These are phyloP conservation scores for Caenorhabditis angaria DNA, from an alignment of 2,888 invertebrate species.

Conservation along the genomic window DNA sequence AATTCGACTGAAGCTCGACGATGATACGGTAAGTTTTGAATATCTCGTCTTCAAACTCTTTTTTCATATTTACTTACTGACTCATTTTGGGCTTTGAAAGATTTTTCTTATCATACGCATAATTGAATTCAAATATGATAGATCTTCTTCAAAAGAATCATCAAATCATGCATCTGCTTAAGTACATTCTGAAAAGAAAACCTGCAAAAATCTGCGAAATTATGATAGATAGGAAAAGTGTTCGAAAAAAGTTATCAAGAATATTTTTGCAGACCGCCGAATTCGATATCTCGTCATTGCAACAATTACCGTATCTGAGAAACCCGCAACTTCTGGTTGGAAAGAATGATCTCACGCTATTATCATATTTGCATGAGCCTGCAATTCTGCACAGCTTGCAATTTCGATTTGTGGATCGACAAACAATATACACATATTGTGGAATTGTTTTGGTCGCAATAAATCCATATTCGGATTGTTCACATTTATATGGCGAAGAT, in stretches of 20 bases:
- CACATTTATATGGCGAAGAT: constrained; percentile 85
- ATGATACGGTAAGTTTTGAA: constrained; percentile 50
- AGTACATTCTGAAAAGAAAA: too few species aligned
- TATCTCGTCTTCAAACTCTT: neutral
- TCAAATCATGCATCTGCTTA: too few species aligned
- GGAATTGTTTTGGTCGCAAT: constrained; percentile 96
- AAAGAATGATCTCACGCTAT: constrained; percentile 93
- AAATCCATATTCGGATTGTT: constrained; percentile 87
- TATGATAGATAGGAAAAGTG: too few species aligned
- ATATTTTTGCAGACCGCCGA: constrained; percentile 48
- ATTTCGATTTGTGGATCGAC: constrained; percentile 89
- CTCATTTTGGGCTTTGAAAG: neutral
- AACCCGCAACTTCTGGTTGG: constrained; percentile 96
- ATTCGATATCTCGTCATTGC: constrained; percentile 38
- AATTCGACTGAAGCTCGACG: constrained; percentile 43
- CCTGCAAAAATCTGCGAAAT: too few species aligned
- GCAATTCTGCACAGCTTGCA: constrained; percentile 89
- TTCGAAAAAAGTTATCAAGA: constrained; percentile 16
- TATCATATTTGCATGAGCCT: constrained; percentile 97
- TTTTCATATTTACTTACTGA: constrained; percentile 1
- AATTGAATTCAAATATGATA: too few species aligned
- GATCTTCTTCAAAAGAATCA: too few species aligned
- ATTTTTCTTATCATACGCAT: constrained; percentile 18
- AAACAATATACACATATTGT: constrained; percentile 96
- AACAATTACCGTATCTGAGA: constrained; percentile 83